Evolutionary conservation across 2,113 vertebrate genomes (phyloP), one percentile per base, ranked within the genome.

Genomic region (Mus pahari): DNA sequence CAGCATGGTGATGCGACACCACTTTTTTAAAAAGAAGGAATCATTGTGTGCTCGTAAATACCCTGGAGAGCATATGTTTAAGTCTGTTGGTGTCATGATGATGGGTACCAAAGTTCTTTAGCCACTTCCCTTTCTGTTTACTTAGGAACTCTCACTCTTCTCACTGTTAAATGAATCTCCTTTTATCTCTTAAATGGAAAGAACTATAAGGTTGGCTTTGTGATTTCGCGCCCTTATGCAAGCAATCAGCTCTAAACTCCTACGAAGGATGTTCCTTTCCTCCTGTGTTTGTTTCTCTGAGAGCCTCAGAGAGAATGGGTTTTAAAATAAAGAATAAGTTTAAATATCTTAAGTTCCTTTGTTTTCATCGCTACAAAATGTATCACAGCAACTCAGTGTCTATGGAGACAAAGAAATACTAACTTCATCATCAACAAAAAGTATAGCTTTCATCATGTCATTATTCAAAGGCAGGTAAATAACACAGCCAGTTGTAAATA

Each of bases 1-100:
- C 10, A 33, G 10, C 48, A 36, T 90, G 60, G 26, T 93, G 36
- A 78, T 17, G 58, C 26, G 12, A 3, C 48, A 62, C n/a, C n/a
- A 83, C 24, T 33, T 22, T 39, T 78, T 2, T 64, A 89, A 83
- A 53, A 73, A 82, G 83, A 62, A 94, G 39, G 92, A 93, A 78
- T 92, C 53, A n/a, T 92, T 95, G 66, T 79, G 5, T 97, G 48
- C 50, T 70, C 81, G 9, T 81, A 77, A 68, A 90, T 90, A 77
- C 33, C 73, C 62, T 58, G 75, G 24, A 74, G 81, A 92, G 22
- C 42, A 79, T 64, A n/a, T 83, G 62, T 70, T 96, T 75, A 91
- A 90, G 13, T 90, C 68, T 10, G n/a, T 92, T 90, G 94, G 62
- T 55, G 60, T 89, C 64, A 45, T 24, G 33, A 20, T 60, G 62